Evolutionary conservation across 2,113 vertebrate species (phyloP), one percentile per base, ranked within the genome.

Genomic region (Numenius arquata): DNA sequence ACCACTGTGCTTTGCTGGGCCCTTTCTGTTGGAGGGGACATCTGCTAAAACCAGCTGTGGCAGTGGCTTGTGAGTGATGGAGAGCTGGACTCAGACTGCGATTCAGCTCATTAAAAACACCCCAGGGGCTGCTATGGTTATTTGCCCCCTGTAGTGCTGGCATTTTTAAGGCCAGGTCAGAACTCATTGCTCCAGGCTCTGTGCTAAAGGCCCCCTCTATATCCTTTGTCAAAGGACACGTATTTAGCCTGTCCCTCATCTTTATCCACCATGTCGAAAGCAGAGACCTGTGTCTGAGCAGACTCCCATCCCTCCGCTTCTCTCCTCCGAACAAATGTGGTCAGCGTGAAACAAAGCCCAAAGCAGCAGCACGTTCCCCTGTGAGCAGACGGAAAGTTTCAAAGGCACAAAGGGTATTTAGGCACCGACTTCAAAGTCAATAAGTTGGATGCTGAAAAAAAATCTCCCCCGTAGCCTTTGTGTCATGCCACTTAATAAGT

Each of bases 401-500:
- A 96, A 96, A 97, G 95, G 89, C 96, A 95, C 95, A 96, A 96
- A 96, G 95, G 95, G 95, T 96, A 95, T 96, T 96, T 96, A 95
- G 95, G 96, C 96, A 92, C 96, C 32, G 89, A 95, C 96, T 96
- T 96, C 96, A 97, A 97, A 97, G 95, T 96, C 96, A 96, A 43
- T 95, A 96, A 97, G 92, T 95, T 96, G 92, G 94, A 96, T 87
- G 88, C 88, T 79, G 91, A 80, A 96, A 96, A 97, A 96, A 95
- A 91, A 66, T 96, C 96, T 96, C 95, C 96, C 96, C 96, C 41
- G 63, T 96, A 95, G 90, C 94, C 96, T 95, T 95, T 96, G 90
- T 96, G 96, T 96, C 95, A 95, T 96, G 96, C 87, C 92, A 97
- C 96, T 97, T 97, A 97, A 96, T 95, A 96, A 97, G 94, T 95